Percentiles rank a stretch among this genome's conserved stretches.
Conservation (phyloP, 2,888 invertebrate species). For the Congeria kusceri region DNA sequence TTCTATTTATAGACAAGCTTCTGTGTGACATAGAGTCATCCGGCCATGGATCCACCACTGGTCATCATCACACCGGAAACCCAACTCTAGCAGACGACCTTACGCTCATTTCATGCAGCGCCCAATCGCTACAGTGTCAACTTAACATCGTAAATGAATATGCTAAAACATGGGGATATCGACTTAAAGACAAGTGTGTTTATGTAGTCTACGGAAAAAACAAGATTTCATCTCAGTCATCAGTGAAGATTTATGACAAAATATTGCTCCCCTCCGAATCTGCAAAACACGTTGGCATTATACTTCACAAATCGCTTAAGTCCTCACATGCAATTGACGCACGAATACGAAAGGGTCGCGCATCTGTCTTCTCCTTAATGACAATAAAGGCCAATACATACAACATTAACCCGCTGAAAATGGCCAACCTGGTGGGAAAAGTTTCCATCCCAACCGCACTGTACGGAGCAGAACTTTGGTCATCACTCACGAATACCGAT, state of each 20-base stretch:
- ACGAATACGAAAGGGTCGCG: slow-evolving; percentile 5
- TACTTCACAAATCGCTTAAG: slow-evolving; percentile 1
- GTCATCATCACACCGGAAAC: not conserved
- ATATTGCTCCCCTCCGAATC: not conserved
- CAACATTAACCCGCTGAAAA: slow-evolving; percentile 1
- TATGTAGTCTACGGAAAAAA: slow-evolving; percentile 5
- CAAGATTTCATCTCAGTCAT: not conserved
- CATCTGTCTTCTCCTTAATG: slow-evolving; percentile 18
- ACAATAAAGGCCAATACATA: not conserved
- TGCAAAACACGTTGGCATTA: slow-evolving; percentile 11
- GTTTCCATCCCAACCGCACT: slow-evolving; percentile 4
- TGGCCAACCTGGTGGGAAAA: not conserved
- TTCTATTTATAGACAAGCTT: slow-evolving; percentile 14
- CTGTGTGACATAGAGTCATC: not conserved
- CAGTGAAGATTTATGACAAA: not conserved
- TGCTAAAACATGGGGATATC: slow-evolving; percentile 12
- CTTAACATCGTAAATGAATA: not conserved
- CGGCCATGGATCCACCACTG: not conserved
- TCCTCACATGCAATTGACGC: not conserved
- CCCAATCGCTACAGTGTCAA: not conserved
- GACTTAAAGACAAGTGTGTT: slow-evolving; percentile 4
- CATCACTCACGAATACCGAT: slow-evolving; percentile 2
- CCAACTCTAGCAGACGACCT: slow-evolving; percentile 22
- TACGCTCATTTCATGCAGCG: not conserved
- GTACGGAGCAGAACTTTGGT: slow-evolving; percentile 17